Conservation (phyloP, 2,113 vertebrate genomes). For the Mastomys coucha region DNA sequence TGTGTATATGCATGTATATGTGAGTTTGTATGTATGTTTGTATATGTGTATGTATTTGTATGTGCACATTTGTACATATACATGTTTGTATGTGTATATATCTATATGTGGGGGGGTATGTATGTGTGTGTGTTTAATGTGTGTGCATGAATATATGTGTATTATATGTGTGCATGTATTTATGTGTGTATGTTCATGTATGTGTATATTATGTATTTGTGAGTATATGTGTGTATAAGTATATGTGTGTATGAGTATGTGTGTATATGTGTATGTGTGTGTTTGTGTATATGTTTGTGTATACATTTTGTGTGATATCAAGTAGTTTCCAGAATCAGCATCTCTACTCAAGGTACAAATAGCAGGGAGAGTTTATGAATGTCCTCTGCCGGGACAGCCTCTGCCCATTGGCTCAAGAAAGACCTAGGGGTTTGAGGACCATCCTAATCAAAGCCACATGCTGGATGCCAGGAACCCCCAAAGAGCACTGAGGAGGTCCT, state of each 20-base stretch:
- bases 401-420: no score
- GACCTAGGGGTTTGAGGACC: rapidly evolving
- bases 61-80: neutral
- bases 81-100: rapidly evolving
- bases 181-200: no score
- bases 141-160: no score
- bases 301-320: rapidly evolving
- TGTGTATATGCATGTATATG: neutral
- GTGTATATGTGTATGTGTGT: rapidly evolving
- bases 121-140: neutral
- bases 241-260: rapidly evolving
- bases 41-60: rapidly evolving
- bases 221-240: rapidly evolving
- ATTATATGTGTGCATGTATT: no score
- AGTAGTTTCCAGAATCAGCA: neutral
- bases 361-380: neutral
- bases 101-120: no score
- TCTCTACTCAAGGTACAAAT: neutral
- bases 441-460: neutral
- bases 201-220: rapidly evolving
- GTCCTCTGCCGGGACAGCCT: neutral
- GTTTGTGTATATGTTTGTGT: no score
- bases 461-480: neutral
- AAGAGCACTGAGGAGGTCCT: neutral
- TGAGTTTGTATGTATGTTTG: rapidly evolving